These are phyloP conservation scores for Sandelia bainsii DNA, from an alignment of 2,797 vertebrate species.

Conservation along the genomic window DNA sequence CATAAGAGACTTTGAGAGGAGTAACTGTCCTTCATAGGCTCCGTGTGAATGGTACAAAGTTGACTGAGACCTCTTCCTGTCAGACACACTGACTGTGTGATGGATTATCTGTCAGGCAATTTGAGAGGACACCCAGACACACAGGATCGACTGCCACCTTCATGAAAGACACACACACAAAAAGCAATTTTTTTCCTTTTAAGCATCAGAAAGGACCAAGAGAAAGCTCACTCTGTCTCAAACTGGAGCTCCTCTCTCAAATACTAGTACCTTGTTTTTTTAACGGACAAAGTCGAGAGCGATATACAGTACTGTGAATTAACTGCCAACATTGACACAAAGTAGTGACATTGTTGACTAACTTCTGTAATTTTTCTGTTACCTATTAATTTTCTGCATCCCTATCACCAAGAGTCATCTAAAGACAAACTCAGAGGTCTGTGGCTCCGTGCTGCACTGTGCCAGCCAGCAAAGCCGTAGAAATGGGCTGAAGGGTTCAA, in stretches of 20 bases:
- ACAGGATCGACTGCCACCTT: constrained; percentile 79
- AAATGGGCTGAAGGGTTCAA: constrained; percentile 86
- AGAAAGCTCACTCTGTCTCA: constrained; percentile 24
- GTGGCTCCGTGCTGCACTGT: constrained; percentile 32
- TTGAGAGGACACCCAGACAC: constrained; percentile 77
- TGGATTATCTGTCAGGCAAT: constrained; percentile 85
- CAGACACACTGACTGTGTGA: constrained; percentile 84
- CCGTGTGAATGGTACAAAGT: constrained; percentile 37
- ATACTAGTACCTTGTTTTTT: constrained; percentile 15
- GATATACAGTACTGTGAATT: neutral
- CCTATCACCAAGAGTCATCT: constrained; percentile 61
- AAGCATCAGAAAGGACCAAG: constrained; percentile 35
- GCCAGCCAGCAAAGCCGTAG: constrained; percentile 68
- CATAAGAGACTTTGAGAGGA: constrained; percentile 51
- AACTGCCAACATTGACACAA: constrained; percentile 9
- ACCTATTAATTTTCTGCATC: constrained; percentile 46
- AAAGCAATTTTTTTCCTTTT: constrained; percentile 10
- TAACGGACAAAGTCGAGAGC: constrained; percentile 39
- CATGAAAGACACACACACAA: constrained; percentile 42
- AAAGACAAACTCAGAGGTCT: constrained; percentile 36
- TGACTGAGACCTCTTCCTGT: constrained; percentile 78
- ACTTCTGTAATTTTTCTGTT: constrained; percentile 39
- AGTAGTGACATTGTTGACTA: constrained; percentile 16
- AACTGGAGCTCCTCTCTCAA: constrained; percentile 22
- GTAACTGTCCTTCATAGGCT: constrained; percentile 70